Base-by-base conservation (phyloP, 2,888 invertebrate genomes). In the Syrista parreyssii region DNA sequence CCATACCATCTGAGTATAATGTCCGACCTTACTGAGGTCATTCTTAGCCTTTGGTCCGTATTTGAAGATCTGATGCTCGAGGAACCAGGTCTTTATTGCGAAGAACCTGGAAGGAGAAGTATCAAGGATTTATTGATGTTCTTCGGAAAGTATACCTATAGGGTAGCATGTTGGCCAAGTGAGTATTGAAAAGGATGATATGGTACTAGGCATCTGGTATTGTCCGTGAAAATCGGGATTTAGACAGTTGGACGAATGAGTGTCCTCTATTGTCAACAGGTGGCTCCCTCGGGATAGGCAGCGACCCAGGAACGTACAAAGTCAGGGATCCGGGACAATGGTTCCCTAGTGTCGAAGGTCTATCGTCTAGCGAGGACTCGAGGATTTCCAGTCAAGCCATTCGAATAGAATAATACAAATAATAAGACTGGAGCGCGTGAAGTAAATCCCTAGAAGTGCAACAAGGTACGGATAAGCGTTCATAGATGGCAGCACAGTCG, bases 1-100 rank as follows among this genome's bases (percentile, higher is more conserved):
- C 96, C 96, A 97, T 34, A 95, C 96, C 94, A 96, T 94, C 91
- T 96, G 96, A 0, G 96, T 96, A 90, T 96, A 97, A 91, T 96
- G 96, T 0, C 96, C 96, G 33, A 96, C 93, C 23, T 93, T 92
- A 80, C 93, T 92, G 4, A 96, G 88, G 86, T 95, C 93, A 86
- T 94, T 94, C 75, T 91, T 87, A 0, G 92, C 92, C 73, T 84
- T 82, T 36, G 93, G 91, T 0, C 95, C 96, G 87, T 95, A 97
- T 0, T 94, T 95, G 88, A 96, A 97, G 85, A 95, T 94, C 83
- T 94, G 92, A 86, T 95, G 94, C 90, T 97, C 96, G 77, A 95
- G 90, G 90, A 94, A 96, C 97, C 97, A 97, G 6, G 94, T 94
- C 89, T 96, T 95, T 75, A 96, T 92, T 0, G 96, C 96, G 89